phyloP scores from a whole-genome alignment of 2,113 vertebrate genomes.

The Sturnira hondurensis region DNA sequence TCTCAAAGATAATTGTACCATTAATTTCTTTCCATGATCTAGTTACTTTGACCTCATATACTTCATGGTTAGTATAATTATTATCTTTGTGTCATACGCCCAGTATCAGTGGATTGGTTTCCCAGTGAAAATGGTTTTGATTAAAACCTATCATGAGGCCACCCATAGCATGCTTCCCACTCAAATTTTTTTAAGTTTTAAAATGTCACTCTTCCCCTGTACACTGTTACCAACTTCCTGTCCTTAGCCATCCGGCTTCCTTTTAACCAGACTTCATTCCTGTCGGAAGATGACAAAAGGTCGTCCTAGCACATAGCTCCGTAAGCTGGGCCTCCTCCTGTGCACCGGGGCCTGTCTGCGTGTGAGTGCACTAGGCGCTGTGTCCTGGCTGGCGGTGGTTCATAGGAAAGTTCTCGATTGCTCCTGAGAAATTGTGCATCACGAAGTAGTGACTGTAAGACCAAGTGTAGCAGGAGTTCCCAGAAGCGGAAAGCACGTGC shows the following conservation, averaged over 20 bases:
- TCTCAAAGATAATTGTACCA: background rate
- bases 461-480: background rate
- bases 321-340: background rate
- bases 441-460: background rate
- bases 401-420: background rate
- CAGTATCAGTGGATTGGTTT: background rate
- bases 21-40: background rate
- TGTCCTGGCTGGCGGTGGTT: background rate
- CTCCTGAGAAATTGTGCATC: background rate
- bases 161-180: background rate
- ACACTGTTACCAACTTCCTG: background rate
- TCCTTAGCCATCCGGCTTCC: background rate
- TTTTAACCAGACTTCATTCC: background rate
- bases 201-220: background rate
- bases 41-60: background rate
- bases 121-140: background rate
- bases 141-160: background rate
- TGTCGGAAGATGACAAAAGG: background rate
- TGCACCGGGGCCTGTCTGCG: background rate
- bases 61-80: background rate
- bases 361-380: background rate
- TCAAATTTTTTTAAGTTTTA: background rate
- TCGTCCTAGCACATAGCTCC: background rate
- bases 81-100: background rate
- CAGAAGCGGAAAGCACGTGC: background rate